Percentiles rank a stretch among this genome's conserved stretches.
phyloP scores from a whole-genome alignment of 2,113 vertebrate species.

The Zapus hudsonius region DNA sequence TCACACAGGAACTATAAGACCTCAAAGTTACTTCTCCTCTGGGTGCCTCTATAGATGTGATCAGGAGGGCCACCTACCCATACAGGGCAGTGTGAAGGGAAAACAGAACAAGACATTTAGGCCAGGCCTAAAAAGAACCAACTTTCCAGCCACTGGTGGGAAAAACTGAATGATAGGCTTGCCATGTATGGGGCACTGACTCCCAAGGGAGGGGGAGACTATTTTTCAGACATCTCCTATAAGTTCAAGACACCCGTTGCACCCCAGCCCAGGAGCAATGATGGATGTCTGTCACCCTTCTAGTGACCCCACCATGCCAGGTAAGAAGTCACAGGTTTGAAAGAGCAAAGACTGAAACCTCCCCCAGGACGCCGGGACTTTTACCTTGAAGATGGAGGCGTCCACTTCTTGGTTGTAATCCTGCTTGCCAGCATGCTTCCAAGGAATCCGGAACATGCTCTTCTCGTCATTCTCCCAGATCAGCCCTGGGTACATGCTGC shows the following conservation, averaged over 20 bases:
- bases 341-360: not conserved
- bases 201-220: not conserved
- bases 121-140: not conserved
- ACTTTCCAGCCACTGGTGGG: rapidly evolving
- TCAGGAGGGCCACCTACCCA: not conserved
- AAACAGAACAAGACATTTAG: too few relatives aligned
- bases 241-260: not conserved
- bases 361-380: rapidly evolving
- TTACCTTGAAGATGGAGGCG: constrained; percentile 98
- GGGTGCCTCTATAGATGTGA: not conserved
- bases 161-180: not conserved
- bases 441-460: constrained; percentile 97
- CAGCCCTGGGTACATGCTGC: constrained; percentile 91
- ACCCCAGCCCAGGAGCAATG: not conserved
- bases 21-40: not conserved
- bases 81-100: rapidly evolving
- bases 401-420: constrained; percentile 99
- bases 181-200: rapidly evolving
- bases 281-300: not conserved
- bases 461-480: constrained; percentile 95
- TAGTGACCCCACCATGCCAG: not conserved
- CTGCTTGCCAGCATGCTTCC: constrained; percentile 98
- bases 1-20: not conserved
- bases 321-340: not conserved
- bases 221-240: not conserved